These are phyloP conservation scores for Orientallactaga bullata DNA, from an alignment of 2,113 vertebrate species.

Conservation along the genomic window DNA sequence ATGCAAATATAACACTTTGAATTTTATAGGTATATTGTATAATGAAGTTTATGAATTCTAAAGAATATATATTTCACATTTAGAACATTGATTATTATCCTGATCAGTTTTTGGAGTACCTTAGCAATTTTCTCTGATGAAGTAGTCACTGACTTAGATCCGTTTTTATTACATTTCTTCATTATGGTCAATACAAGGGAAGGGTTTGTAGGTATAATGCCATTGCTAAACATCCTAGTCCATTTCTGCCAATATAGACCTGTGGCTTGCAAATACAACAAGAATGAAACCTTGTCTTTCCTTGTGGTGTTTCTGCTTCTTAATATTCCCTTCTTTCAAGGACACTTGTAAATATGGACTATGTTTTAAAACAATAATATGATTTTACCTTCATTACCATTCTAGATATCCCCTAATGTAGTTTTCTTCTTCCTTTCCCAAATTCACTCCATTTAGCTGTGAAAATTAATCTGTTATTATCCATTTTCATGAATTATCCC, in stretches of 20 bases:
- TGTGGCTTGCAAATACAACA: neutral
- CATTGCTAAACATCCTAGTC: neutral
- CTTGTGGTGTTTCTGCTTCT: neutral
- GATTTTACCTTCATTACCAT: neutral
- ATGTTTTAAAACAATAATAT: neutral
- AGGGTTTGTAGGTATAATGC: neutral
- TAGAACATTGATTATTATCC: neutral
- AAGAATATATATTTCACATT: neutral
- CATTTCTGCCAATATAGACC: neutral
- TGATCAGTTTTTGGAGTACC: neutral
- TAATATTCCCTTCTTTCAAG: neutral
- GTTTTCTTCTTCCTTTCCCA: neutral
- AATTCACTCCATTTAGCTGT: neutral
- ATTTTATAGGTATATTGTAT: no score
- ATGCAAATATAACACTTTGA: no score
- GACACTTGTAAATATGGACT: neutral
- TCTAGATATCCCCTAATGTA: neutral
- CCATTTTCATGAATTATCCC: constrained; percentile 43
- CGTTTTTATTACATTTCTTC: neutral
- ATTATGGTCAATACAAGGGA: neutral
- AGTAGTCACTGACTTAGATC: neutral
- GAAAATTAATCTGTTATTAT: constrained; percentile 61
- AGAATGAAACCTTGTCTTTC: neutral
- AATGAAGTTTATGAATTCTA: neutral
- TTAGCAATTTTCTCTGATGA: neutral